Evolutionary conservation across 2,888 invertebrate species (phyloP), one percentile per base, ranked within the genome.

Genomic region (Halocaridina rubra): DNA sequence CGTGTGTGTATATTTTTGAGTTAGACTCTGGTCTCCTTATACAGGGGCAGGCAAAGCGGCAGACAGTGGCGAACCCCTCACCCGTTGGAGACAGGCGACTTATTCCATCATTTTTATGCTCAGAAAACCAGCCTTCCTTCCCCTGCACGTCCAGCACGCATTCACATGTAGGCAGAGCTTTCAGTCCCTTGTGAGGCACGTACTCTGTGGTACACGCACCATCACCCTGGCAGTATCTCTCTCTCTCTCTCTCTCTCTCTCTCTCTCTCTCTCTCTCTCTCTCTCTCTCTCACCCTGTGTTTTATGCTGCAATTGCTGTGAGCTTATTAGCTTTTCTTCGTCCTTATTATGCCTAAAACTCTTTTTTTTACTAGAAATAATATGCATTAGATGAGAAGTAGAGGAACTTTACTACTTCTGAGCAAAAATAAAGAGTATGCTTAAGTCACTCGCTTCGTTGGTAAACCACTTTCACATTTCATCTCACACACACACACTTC

Each of bases 251-350:
- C n/a, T 16, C 67, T 67, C n/a, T 67, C 67, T 64, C 67, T 64
- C 67, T 64, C 67, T 67, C 67, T 67, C 67, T 67, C 67, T 67
- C 67, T 67, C 67, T 67, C 67, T 67, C 67, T 67, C 67, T 67
- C 4, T 67, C 3, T 67, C 0, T 0, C 67, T 67, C 67, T 67
- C 67, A n/a, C 8, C 53, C 16, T 53, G 16, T 10, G 2, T 53
- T 53, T 4, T 53, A 53, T 53, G n/a, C 7, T 5, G 19, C 1
- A 53, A 10, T 0, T 53, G 0, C 0, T n/a, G 53, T 10, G n/a
- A 10, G 10, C 1, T 46, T 16, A 13, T 16, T 46, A 1, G 10
- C 10, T 53, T 19, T 53, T 19, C 19, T 19, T 53, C n/a, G n/a
- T n/a, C n/a, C n/a, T n/a, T n/a, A n/a, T n/a, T n/a, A n/a, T n/a